A percentile compares a stretch with the other conserved stretches of the same genome.
phyloP scores from a whole-genome alignment of 2,113 vertebrate genomes.

The Carollia perspicillata region DNA sequence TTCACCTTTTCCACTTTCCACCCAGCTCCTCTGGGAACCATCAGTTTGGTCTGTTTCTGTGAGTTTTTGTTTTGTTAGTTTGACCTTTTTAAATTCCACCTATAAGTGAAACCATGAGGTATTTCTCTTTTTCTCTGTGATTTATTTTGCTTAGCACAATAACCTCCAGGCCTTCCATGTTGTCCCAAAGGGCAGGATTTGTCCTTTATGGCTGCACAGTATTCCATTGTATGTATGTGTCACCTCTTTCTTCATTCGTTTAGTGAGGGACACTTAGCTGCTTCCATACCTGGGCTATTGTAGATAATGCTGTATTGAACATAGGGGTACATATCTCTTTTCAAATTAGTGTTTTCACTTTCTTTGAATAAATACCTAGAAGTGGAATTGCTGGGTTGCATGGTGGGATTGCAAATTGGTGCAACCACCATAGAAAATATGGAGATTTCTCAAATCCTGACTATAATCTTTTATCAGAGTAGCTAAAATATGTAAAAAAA shows the following conservation, averaged over 20 bases:
- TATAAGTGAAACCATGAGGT: too few relatives aligned
- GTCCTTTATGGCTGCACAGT: background rate
- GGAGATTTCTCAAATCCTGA: background rate
- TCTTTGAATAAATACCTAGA: background rate
- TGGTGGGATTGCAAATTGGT: background rate
- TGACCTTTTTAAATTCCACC: background rate
- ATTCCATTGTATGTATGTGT: background rate
- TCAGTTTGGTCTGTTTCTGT: background rate
- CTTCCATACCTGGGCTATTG: background rate
- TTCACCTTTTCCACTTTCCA: background rate
- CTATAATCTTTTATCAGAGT: background rate
- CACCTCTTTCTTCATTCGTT: background rate
- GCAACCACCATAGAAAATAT: background rate
- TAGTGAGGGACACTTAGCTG: too few relatives aligned
- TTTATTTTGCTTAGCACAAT: background rate
- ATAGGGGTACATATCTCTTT: background rate
- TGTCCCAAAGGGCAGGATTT: background rate
- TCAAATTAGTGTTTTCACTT: background rate
- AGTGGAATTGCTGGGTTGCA: background rate
- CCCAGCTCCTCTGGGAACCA: background rate
- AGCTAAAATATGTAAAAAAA: background rate
- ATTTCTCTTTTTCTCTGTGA: background rate
- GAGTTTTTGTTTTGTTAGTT: background rate
- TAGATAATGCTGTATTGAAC: background rate
- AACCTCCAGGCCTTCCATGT: background rate